Evolutionary conservation across 2,888 invertebrate genomes (phyloP).

Genomic region (Dicycla oo): DNA sequence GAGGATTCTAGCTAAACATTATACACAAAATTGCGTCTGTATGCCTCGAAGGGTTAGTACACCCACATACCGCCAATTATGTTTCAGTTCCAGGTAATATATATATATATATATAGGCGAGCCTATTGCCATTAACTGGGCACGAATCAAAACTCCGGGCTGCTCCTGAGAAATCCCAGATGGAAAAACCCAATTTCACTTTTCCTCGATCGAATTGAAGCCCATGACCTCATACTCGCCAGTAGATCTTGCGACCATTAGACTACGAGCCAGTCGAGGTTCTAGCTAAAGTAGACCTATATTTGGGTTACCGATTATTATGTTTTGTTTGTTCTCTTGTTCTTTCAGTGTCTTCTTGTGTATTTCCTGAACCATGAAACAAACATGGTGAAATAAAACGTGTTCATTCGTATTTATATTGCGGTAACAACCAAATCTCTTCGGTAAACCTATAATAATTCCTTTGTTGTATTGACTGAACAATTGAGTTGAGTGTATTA

Average conservation of each 20-base stretch:
- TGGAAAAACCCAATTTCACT: not conserved
- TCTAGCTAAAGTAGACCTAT: not conserved
- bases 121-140: not conserved
- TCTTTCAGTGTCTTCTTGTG: not conserved
- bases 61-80: not conserved
- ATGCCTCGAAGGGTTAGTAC: no score
- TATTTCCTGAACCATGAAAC: no score
- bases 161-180: not conserved
- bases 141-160: not conserved
- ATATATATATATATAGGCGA: no score
- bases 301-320: not conserved
- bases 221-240: no score
- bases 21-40: no score
- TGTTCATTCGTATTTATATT: slow-evolving; percentile 13
- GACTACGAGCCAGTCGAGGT: not conserved
- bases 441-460: slow-evolving; percentile 50
- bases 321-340: slow-evolving; percentile 6
- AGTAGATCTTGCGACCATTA: not conserved
- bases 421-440: slow-evolving; percentile 34
- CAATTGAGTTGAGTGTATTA: slow-evolving; percentile 66
- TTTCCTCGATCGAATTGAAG: not conserved
- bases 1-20: not conserved
- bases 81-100: not conserved
- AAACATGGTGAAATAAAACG: slow-evolving; percentile 1
- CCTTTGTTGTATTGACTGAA: slow-evolving; percentile 64